Base-by-base conservation (phyloP, 2,888 invertebrate genomes). In the Liposcelis brunnea region DNA sequence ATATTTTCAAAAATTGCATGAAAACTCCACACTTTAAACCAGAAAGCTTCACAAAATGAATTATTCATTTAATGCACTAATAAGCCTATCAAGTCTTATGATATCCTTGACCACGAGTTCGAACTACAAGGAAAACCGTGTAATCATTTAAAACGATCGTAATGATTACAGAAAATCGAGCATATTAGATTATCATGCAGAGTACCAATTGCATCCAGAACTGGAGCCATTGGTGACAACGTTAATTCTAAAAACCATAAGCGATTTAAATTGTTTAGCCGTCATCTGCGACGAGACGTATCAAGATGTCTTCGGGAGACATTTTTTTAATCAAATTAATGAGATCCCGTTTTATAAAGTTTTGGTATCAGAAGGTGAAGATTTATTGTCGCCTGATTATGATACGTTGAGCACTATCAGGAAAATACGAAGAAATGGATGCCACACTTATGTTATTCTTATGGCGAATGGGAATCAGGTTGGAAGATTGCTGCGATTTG, bases 381-480 rank as follows among this genome's bases (percentile, higher is more conserved):
- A 80, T 56, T 57, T 80, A 1, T 54, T 72, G 3, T 68, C 73
- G 1, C 80, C 80, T 0, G 69, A 71, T 52, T 72, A 66, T 52
- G 60, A 67, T 31, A 74, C 75, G 0, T 57, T 77, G 50, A 66
- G 70, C 48, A 64, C 73, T 1, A 56, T 81, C 46, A 57, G 67
- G 21, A 67, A 69, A 52, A 70, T 74, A 2, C 47, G 72, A 54
- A 66, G 66, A 48, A 70, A 73, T 44, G 76, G 78, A 16, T 86
- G 86, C 56, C 74, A 77, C 53, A 63, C 75, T 3, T 80, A 83
- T 55, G 60, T 83, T 26, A 72, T 85, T 48, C 66, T 84, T 8
- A 61, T 84, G 16, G 65, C 80, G 0, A 84, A 84, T 61, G 84
- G 77, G 1, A 57, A 74, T 43, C 79, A 85, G 65, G 67, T 73